phyloP scores from a whole-genome alignment of 1,140 invertebrate species.

The Mizuhopecten yessoensis region DNA sequence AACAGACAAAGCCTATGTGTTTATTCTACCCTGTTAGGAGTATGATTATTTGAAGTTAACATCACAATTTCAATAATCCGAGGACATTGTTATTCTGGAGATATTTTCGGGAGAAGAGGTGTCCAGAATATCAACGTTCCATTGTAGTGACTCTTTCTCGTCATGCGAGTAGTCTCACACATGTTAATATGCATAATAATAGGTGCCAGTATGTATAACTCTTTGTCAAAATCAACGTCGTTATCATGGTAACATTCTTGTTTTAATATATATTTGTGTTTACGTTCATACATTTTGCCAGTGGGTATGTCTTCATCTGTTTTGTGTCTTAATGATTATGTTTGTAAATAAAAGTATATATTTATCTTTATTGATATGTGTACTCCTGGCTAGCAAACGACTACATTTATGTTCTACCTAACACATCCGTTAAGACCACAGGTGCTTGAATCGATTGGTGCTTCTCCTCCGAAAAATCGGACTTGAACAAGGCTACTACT shows the following conservation, averaged over 20 bases:
- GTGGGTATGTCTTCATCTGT: background rate
- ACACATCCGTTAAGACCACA: background rate
- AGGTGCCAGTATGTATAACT: background rate
- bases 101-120: background rate
- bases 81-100: background rate
- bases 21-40: too few species aligned
- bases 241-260: slow-evolving; percentile 6
- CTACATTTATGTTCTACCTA: background rate
- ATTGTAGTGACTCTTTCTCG: background rate
- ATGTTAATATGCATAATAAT: background rate
- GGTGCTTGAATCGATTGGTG: background rate
- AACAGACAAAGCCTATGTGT: background rate
- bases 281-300: background rate
- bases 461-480: too few species aligned
- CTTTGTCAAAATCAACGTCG: background rate
- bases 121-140: background rate
- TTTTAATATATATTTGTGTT: background rate
- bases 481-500: too few species aligned
- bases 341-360: background rate
- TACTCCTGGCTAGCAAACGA: background rate
- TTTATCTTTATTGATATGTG: background rate
- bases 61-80: background rate
- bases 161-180: background rate
- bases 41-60: too few species aligned
- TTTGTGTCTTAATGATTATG: background rate